Conservation (phyloP, 2,113 vertebrate genomes). For the Alethe diademata region DNA sequence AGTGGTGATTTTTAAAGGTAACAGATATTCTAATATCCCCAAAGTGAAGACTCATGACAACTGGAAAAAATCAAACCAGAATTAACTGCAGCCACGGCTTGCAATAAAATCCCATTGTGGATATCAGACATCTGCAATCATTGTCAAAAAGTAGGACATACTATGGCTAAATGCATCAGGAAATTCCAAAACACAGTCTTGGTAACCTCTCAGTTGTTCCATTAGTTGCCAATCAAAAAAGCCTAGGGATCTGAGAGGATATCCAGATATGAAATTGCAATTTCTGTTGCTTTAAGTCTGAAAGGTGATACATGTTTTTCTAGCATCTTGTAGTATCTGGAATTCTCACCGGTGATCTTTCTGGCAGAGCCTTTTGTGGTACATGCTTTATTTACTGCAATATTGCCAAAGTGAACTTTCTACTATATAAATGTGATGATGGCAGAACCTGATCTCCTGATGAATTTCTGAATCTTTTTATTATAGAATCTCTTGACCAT, state of each 20-base stretch:
- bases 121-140: not conserved
- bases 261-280: conserved; percentile 25
- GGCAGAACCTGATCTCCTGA: not conserved
- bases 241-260: conserved; percentile 45
- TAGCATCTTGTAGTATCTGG: conserved; percentile 39
- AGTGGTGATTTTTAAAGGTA: not conserved
- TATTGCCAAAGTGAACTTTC: conserved; percentile 13
- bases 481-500: not conserved
- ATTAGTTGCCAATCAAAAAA: conserved; percentile 43
- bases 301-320: conserved; percentile 65
- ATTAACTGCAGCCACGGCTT: not conserved
- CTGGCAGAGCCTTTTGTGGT: conserved; percentile 44
- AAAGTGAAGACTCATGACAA: not conserved
- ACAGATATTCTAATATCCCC: not conserved
- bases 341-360: conserved; percentile 57
- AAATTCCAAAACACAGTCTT: conserved; percentile 37
- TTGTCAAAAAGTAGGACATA: not conserved
- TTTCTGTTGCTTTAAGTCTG: conserved; percentile 53
- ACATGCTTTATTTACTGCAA: conserved; percentile 41
- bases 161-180: conserved; percentile 16
- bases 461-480: not conserved
- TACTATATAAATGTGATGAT: not conserved
- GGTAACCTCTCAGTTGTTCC: conserved; percentile 48
- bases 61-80: not conserved
- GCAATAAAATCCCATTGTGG: not conserved